These are phyloP conservation scores for Bostrychus sinensis DNA, from an alignment of 2,113 vertebrate species.

Conservation along the genomic window DNA sequence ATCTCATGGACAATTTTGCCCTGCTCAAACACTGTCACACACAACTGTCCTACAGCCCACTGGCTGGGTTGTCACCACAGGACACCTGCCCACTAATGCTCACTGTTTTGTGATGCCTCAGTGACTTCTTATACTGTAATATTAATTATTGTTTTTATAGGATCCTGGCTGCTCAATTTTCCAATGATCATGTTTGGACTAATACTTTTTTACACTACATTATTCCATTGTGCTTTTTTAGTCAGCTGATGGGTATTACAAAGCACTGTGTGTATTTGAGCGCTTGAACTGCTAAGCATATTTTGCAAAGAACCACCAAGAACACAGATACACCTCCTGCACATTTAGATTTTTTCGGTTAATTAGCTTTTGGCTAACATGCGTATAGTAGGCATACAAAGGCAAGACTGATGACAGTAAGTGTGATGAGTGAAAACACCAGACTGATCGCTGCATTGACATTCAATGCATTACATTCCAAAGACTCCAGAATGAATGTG, in stretches of 20 bases:
- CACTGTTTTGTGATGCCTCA: constrained; percentile 70
- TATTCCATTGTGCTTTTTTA: constrained; percentile 35
- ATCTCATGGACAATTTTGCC: constrained; percentile 55
- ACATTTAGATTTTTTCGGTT: constrained; percentile 33
- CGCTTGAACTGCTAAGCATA: constrained; percentile 37
- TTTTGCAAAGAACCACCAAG: constrained; percentile 33
- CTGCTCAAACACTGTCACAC: constrained; percentile 39
- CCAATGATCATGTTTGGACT: constrained; percentile 55
- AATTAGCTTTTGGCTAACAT: constrained; percentile 34
- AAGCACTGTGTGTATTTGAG: constrained; percentile 26
- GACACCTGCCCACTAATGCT: constrained; percentile 48
- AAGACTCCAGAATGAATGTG: constrained; percentile 59
- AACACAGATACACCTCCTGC: constrained; percentile 31
- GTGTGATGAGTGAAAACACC: constrained; percentile 15
- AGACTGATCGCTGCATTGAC: constrained; percentile 35
- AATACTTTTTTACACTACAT: constrained; percentile 76
- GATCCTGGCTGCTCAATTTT: constrained; percentile 62
- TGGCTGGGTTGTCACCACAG: constrained; percentile 72
- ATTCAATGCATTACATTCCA: constrained; percentile 74
- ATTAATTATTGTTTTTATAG: constrained; percentile 72
- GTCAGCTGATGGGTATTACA: constrained; percentile 23
- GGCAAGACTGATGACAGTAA: constrained; percentile 31
- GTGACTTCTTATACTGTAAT: constrained; percentile 71
- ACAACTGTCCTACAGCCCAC: constrained; percentile 66
- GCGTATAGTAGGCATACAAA: neutral